Evolutionary conservation across 2,888 invertebrate genomes (phyloP).

Genomic region (Dioctria linearis): DNA sequence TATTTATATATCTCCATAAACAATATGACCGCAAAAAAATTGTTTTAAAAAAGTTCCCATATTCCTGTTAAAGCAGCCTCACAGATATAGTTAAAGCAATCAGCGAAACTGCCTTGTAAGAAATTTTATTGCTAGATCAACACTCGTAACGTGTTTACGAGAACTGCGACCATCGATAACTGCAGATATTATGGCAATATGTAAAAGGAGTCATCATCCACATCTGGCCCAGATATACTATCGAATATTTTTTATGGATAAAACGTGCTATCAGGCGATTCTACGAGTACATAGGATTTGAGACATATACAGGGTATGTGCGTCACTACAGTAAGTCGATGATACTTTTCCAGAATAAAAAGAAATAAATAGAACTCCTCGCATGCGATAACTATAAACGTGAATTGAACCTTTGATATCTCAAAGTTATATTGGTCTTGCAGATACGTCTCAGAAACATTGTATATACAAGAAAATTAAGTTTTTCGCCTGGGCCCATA

Average conservation of each 20-base stretch:
- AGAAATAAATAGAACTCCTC: conserved; percentile 10
- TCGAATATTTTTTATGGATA: conserved; percentile 47
- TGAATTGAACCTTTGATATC: conserved; percentile 48
- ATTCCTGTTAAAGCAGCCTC: too few species aligned
- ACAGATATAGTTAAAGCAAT: conserved; percentile 21
- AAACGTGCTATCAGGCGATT: conserved; percentile 39
- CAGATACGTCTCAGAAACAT: background rate
- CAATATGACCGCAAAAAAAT: too few species aligned
- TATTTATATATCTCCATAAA: too few species aligned
- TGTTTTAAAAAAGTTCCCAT: too few species aligned
- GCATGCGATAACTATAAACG: conserved; percentile 20
- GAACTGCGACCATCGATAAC: conserved; percentile 47
- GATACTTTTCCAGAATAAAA: conserved; percentile 15
- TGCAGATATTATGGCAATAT: conserved; percentile 37
- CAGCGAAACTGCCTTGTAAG: conserved; percentile 42
- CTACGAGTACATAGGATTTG: background rate
- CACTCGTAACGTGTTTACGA: conserved; percentile 52
- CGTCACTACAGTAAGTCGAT: conserved; percentile 33
- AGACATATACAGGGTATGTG: background rate
- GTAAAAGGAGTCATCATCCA: conserved; percentile 50
- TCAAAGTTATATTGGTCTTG: conserved; percentile 30
- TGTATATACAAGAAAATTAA: conserved; percentile 34
- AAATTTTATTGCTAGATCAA: conserved; percentile 50
- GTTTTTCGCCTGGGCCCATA: conserved; percentile 12
- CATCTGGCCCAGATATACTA: conserved; percentile 49